phyloP scores from a whole-genome alignment of 2,113 vertebrate species.

The Synodontis membranacea region DNA sequence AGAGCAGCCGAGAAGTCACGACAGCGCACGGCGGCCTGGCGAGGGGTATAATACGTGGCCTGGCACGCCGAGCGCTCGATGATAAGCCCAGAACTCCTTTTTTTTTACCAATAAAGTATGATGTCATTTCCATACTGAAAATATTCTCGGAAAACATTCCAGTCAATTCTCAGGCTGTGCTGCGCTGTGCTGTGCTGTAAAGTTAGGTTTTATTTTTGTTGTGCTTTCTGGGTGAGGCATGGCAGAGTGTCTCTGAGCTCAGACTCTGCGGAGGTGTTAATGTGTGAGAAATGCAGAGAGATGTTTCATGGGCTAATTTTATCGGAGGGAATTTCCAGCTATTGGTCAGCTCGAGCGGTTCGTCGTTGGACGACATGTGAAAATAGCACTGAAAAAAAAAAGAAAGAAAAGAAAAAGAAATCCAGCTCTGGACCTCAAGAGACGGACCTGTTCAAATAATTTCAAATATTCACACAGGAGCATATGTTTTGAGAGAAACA shows the following conservation, averaged over 20 bases:
- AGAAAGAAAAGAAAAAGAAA: background rate
- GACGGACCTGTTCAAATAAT: background rate
- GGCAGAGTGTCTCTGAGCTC: constrained; percentile 34
- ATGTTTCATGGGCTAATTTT: constrained; percentile 48
- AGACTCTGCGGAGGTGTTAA: constrained; percentile 49
- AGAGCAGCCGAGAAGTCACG: constrained; percentile 17
- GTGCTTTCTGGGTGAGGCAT: constrained; percentile 21
- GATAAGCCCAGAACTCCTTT: constrained; percentile 1
- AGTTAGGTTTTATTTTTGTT: constrained; percentile 31
- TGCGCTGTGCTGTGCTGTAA: no score
- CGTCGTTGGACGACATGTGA: background rate
- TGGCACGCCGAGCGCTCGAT: background rate
- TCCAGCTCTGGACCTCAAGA: background rate
- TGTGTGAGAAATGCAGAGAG: constrained; percentile 51
- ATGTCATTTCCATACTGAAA: background rate
- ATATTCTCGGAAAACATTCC: background rate
- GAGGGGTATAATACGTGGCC: background rate
- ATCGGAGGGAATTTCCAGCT: constrained; percentile 38
- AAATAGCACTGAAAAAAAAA: background rate
- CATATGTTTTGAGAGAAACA: background rate
- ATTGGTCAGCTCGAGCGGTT: constrained; percentile 16
- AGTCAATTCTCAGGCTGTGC: background rate
- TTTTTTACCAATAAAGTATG: background rate
- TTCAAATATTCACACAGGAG: background rate
- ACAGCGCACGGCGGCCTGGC: background rate